These are phyloP conservation scores for Pristionchus entomophagus DNA, from an alignment of 2,888 invertebrate genomes.

Conservation along the genomic window DNA sequence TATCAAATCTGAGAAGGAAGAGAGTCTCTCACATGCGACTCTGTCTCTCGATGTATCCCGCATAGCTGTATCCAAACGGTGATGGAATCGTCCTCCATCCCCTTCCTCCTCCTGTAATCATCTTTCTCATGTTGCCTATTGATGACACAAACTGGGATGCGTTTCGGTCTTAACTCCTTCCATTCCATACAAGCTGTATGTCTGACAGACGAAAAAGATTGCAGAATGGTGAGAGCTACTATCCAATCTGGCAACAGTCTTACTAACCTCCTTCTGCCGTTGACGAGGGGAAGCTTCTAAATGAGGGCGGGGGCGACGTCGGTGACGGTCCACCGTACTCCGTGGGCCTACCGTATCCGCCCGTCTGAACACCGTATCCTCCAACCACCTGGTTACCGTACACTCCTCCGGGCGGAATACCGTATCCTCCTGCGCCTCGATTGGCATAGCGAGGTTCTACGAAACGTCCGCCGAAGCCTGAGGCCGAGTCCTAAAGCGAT, in stretches of 20 bases:
- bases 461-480: not conserved
- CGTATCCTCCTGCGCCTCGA: not conserved
- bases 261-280: not conserved
- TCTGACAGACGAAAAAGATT: no score
- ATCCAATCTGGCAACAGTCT: not conserved
- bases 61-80: slow-evolving; percentile 63
- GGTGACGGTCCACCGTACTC: not conserved
- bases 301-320: not conserved
- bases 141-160: no score
- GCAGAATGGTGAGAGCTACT: no score
- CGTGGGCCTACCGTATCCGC: not conserved
- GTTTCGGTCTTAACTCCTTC: no score
- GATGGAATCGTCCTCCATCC: slow-evolving; percentile 34
- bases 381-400: no score
- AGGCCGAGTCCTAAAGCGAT: not conserved
- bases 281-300: not conserved
- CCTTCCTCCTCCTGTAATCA: not conserved
- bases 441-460: slow-evolving; percentile 8
- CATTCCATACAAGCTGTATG: no score
- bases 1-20: no score
- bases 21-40: slow-evolving; percentile 22
- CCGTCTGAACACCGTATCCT: not conserved
- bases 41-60: slow-evolving; percentile 71
- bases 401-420: not conserved
- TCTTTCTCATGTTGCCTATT: not conserved